Evolutionary conservation across 2,113 vertebrate species (phyloP).

Genomic region (Erpornis zantholeuca): DNA sequence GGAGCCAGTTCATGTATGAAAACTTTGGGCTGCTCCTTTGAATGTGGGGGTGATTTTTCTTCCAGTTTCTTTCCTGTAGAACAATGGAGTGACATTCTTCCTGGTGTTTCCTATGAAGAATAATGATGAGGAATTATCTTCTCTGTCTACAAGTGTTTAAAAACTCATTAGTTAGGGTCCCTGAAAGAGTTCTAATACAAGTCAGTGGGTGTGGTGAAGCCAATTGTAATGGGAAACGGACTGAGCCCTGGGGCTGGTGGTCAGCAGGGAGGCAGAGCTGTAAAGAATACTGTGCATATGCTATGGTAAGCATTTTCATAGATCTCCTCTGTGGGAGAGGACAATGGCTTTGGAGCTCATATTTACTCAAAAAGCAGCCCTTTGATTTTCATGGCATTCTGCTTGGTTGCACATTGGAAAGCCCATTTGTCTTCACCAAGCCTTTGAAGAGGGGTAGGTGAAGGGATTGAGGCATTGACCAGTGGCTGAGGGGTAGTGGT

Average conservation of each 20-base stretch:
- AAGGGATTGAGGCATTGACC: background rate
- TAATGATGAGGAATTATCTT: conserved; percentile 55
- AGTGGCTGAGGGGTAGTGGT: background rate
- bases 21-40: background rate
- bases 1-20: background rate
- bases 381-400: conserved; percentile 60
- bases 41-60: background rate
- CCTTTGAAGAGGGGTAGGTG: conserved; percentile 40
- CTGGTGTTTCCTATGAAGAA: conserved; percentile 33
- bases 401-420: conserved; percentile 27
- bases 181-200: conserved; percentile 48
- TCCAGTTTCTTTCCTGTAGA: conserved; percentile 19
- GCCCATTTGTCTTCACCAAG: conserved; percentile 45
- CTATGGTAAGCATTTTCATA: conserved; percentile 51
- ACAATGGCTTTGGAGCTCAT: conserved; percentile 52
- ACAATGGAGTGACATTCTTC: conserved; percentile 44
- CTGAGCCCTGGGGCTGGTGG: conserved; percentile 51
- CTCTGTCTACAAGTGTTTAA: conserved; percentile 60
- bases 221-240: conserved; percentile 32
- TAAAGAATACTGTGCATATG: conserved; percentile 55
- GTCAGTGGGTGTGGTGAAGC: conserved; percentile 48
- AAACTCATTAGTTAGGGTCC: conserved; percentile 45
- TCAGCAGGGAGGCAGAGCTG: conserved; percentile 50
- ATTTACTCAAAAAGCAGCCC: conserved; percentile 50
- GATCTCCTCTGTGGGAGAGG: conserved; percentile 45